phyloP scores from a whole-genome alignment of 1,140 invertebrate genomes.

The Pseudomyrmex flavicornis region DNA sequence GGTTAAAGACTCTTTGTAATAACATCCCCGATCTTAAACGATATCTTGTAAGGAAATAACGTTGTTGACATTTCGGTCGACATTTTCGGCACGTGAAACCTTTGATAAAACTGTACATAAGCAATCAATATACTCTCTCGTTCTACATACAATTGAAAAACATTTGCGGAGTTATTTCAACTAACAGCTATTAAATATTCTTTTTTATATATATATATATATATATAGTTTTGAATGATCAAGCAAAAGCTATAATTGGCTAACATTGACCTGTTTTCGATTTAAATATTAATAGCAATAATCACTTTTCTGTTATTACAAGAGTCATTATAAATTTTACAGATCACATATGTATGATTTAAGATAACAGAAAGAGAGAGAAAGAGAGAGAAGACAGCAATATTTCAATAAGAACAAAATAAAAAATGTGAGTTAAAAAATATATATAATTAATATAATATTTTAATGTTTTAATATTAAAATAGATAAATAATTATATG shows the following conservation, averaged over 20 bases:
- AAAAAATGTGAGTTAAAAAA: not conserved
- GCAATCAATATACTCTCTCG: not conserved
- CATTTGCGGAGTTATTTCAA: not conserved
- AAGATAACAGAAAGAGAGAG: not conserved
- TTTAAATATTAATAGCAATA: not conserved
- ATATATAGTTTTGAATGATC: too few relatives aligned
- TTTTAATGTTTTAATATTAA: not conserved
- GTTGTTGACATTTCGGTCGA: conserved; percentile 56
- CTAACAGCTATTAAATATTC: not conserved
- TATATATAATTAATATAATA: too few relatives aligned
- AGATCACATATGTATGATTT: too few relatives aligned
- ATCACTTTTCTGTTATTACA: not conserved
- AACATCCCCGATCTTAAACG: conserved; percentile 7
- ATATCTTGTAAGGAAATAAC: not conserved
- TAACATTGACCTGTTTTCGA: not conserved
- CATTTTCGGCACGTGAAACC: conserved; percentile 43
- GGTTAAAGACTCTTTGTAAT: conserved; percentile 13
- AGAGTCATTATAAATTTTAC: not conserved
- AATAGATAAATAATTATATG: not conserved
- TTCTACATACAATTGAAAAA: not conserved
- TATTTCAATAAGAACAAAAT: not conserved
- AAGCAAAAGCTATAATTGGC: not conserved
- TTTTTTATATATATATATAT: too few relatives aligned
- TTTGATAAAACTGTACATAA: conserved; percentile 15
- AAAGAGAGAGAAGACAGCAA: not conserved